Evolutionary conservation across 2,888 invertebrate genomes (phyloP), one percentile per base, ranked within the genome.

Genomic region (Clanis bilineata): DNA sequence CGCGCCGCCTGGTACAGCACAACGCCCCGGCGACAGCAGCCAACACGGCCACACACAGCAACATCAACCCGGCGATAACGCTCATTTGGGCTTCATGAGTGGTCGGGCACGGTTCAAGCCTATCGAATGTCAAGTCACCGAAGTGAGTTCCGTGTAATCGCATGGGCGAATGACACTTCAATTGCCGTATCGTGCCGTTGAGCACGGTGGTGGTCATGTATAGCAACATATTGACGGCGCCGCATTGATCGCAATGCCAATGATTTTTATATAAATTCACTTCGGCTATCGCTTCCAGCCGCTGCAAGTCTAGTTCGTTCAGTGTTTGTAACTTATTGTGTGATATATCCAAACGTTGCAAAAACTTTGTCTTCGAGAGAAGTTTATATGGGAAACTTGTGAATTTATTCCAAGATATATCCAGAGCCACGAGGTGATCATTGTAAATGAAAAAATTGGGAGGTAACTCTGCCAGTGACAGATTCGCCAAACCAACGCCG

Each of bases 401-500:
- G 60, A 97, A 89, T 77, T 94, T 93, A 86, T 96, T 97, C 76
- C 95, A 94, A 36, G 96, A 96, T 71, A 97, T 85, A 86, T 96
- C 96, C 65, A 97, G 88, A 63, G 93, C 93, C 60, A 93, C 92
- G 63, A 97, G 83, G 68, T 94, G 93, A 38, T 93, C 92, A 68
- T 94, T 93, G 69, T 93, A 93, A 0, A 88, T 93, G 64, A 95
- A 92, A 66, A 95, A 89, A 67, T 93, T 93, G 0, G 88, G 82
- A 0, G 95, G 94, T 51, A 95, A 76, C 7, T 92, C 90, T 4
- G 90, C 83, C 45, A 95, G 76, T 5, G 93, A 92, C 75, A 95
- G 89, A 71, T 94, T 93, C 0, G 95, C 94, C 12, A 95, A 79
- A 1, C 93, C 93, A 0, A 95, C 85, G 38, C 92, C 90, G 36